phyloP scores from a whole-genome alignment of 2,797 vertebrate species.

The Urocyon cinereoargenteus region DNA sequence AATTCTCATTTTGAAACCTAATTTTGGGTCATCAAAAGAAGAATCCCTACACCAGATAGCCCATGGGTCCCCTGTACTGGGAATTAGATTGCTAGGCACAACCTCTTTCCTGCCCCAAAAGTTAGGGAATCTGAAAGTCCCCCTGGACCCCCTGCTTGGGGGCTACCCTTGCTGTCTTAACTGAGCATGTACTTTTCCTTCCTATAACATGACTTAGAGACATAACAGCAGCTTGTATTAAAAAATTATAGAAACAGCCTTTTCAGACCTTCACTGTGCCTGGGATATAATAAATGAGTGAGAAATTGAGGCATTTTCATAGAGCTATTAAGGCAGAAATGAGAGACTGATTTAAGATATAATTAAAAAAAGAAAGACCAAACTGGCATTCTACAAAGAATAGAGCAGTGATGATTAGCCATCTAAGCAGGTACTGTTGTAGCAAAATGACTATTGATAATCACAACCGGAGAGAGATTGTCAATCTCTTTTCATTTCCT shows the following conservation, averaged over 20 bases:
- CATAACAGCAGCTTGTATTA: neutral
- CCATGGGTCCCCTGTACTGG: neutral
- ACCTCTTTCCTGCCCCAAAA: neutral
- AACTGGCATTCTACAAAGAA: neutral
- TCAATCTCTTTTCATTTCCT: neutral
- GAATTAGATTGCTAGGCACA: neutral
- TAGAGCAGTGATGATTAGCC: neutral
- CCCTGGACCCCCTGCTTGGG: neutral
- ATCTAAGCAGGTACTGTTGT: neutral
- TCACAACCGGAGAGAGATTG: neutral
- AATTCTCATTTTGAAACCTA: neutral
- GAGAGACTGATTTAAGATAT: neutral
- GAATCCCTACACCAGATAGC: neutral
- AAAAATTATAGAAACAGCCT: neutral
- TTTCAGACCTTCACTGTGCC: neutral
- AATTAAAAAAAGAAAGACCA: neutral
- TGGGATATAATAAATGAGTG: neutral
- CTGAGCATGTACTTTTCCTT: neutral
- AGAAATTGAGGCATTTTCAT: conserved; percentile 46
- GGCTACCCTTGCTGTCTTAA: neutral
- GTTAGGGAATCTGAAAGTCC: neutral
- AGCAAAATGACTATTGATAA: neutral
- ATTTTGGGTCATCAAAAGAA: neutral
- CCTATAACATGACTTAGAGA: neutral
- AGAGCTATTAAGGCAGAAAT: neutral